Evolutionary conservation across 2,113 vertebrate genomes (phyloP), one percentile per base, ranked within the genome.

Genomic region (Cryptotis parvus): DNA sequence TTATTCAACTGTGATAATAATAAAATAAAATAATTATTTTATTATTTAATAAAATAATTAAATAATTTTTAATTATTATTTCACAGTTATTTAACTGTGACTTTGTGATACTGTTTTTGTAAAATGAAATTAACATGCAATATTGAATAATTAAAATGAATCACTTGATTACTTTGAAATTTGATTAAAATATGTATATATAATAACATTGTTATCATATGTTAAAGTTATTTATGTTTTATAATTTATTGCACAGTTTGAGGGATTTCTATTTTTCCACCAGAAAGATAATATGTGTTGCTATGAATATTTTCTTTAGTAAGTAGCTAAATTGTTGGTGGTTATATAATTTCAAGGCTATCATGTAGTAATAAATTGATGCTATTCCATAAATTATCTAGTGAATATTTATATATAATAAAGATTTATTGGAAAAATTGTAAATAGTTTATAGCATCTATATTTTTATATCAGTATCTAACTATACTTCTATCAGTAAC

Each of bases 261-360:
- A 91, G 18, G 58, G n/a, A n/a, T n/a, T n/a, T n/a, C n/a, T n/a
- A 14, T 70, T 70, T 92, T 95, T 84, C 76, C 80, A 11, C 81
- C 24, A 31, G 45, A 66, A n/a, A 85, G n/a, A 72, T 90, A 75
- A 90, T 83, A 73, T 22, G 29, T 6, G 4, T 9, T 37, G 26
- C 2, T 84, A 52, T 3, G 15, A n/a, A 35, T 82, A 24, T 24
- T 31, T 92, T 84, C 15, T 87, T 4, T 11, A 83, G 26, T 63
- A 82, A 69, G 20, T 58, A 75, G 41, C 3, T 31, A 66, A 79
- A 68, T 27, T 75, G 15, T 61, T 45, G 35, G 31, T 90, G 22
- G 63, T 63, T n/a, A 92, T 70, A 72, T 83, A 15, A 74, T 77
- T 87, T 84, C 22, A 43, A n/a, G 70, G 90, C 52, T 69, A 6